Conservation (phyloP, 1,140 invertebrate genomes). For the Mactra quadrangularis region DNA sequence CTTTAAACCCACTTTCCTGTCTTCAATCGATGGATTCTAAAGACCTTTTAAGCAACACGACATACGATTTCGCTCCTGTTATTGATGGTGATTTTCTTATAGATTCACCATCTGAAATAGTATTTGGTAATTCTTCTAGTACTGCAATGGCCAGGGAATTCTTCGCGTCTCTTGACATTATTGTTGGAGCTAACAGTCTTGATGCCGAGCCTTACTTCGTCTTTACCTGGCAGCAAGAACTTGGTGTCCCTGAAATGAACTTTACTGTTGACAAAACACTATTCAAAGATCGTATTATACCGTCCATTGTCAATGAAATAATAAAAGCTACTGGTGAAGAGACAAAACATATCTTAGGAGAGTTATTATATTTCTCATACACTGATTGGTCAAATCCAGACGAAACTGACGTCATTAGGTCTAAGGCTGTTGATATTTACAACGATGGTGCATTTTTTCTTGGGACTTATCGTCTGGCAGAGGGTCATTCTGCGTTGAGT, state of each 20-base stretch:
- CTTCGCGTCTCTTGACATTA: slow-evolving; percentile 81
- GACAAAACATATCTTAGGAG: not conserved
- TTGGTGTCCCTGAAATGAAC: not conserved
- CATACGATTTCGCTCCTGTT: slow-evolving; percentile 85
- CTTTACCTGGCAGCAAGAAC: not conserved
- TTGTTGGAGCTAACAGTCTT: slow-evolving; percentile 85
- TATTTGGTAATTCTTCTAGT: slow-evolving; percentile 93
- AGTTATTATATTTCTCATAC: not conserved
- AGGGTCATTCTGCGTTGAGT: not conserved
- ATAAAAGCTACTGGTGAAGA: not conserved
- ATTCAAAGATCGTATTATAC: slow-evolving; percentile 9
- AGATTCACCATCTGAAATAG: slow-evolving; percentile 74
- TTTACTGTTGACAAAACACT: not conserved
- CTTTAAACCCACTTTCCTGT: not conserved
- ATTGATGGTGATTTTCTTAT: slow-evolving; percentile 14
- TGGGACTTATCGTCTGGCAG: not conserved
- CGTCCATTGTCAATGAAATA: not conserved
- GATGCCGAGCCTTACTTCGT: slow-evolving; percentile 1
- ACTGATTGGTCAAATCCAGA: slow-evolving; percentile 15
- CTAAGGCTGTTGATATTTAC: not conserved
- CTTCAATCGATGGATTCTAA: not conserved
- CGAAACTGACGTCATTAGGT: not conserved
- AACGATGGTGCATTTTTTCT: not conserved
- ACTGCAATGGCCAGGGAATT: slow-evolving; percentile 88
- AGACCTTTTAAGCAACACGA: not conserved